Conservation (phyloP, 2,888 invertebrate genomes). For the Platerodrilus igneus region DNA sequence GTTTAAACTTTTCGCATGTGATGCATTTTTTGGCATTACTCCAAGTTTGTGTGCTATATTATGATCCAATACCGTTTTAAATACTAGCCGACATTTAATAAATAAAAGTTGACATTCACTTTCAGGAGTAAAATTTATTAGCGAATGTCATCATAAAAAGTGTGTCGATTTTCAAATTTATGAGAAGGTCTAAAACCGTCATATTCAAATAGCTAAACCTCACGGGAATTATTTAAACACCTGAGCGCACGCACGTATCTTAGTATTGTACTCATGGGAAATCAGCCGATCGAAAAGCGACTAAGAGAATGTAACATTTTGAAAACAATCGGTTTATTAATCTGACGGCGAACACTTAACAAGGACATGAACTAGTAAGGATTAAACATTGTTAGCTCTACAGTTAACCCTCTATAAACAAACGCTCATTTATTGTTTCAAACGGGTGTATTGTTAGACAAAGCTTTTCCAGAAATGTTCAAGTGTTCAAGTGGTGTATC, state of each 20-base stretch:
- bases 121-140: no score
- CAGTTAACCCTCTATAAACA: no score
- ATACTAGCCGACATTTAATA: no score
- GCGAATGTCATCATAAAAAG: slow-evolving; percentile 3
- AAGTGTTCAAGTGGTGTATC: no score
- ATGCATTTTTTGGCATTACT: slow-evolving; percentile 30
- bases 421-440: no score
- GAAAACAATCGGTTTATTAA: slow-evolving; percentile 33
- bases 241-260: slow-evolving; percentile 30
- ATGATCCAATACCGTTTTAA: slow-evolving; percentile 12
- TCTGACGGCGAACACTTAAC: slow-evolving; percentile 28
- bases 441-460: no score
- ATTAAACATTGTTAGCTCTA: no score
- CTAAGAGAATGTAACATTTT: slow-evolving; percentile 29
- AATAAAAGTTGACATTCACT: no score
- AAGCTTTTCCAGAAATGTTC: no score
- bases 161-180: background rate
- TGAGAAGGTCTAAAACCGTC: no score
- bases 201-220: no score
- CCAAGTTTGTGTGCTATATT: slow-evolving; percentile 29
- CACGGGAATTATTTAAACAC: slow-evolving; percentile 24
- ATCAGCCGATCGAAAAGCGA: slow-evolving; percentile 39
- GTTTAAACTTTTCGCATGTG: slow-evolving; percentile 31
- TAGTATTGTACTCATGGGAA: slow-evolving; percentile 37
- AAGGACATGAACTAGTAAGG: slow-evolving; percentile 29